Evolutionary conservation across 2,797 vertebrate genomes (phyloP).

Genomic region (Tadarida brasiliensis): DNA sequence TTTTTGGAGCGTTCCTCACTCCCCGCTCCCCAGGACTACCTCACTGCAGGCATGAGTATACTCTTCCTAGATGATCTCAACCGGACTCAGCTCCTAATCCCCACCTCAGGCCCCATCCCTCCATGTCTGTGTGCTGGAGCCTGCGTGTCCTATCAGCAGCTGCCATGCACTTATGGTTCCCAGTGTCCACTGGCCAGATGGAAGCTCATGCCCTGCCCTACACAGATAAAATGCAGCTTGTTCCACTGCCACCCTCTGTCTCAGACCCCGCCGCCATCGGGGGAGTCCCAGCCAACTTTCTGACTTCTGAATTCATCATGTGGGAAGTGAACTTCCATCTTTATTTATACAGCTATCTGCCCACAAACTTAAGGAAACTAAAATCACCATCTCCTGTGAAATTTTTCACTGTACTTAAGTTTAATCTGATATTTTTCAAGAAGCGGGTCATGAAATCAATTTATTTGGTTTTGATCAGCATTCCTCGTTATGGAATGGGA

Average conservation of each 20-base stretch:
- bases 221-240: background rate
- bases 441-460: background rate
- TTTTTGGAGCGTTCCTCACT: background rate
- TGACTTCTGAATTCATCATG: background rate
- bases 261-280: background rate
- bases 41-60: too few relatives aligned
- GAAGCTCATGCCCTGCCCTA: background rate
- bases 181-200: background rate
- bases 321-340: background rate
- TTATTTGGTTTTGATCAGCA: background rate
- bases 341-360: background rate
- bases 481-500: background rate
- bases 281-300: background rate
- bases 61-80: background rate
- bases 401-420: background rate
- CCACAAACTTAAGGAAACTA: background rate
- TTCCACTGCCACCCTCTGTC: background rate
- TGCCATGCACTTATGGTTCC: background rate
- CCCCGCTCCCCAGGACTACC: too few relatives aligned
- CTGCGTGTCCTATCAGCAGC: background rate
- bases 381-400: background rate
- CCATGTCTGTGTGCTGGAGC: background rate
- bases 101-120: background rate
- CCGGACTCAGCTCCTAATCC: background rate
- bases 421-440: background rate